phyloP scores from a whole-genome alignment of 2,888 invertebrate species.

The Gryllus longicercus region DNA sequence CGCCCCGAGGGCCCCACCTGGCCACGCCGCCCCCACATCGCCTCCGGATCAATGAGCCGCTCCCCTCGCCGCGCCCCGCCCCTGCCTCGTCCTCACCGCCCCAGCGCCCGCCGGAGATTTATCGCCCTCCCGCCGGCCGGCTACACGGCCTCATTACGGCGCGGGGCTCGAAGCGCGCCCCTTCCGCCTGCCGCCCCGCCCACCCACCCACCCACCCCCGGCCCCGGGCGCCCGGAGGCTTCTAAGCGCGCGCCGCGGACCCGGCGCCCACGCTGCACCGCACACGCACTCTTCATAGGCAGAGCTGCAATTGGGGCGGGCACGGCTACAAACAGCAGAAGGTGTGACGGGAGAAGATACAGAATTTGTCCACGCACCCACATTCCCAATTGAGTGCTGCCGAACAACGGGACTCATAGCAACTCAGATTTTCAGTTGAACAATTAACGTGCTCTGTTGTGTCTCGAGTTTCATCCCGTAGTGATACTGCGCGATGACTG shows the following conservation, averaged over 20 bases:
- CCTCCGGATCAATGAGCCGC: background rate
- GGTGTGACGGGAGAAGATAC: background rate
- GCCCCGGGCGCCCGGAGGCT: background rate
- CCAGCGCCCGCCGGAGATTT: background rate
- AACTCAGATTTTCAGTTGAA: no score
- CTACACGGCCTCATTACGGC: conserved; percentile 17
- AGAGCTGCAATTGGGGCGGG: background rate
- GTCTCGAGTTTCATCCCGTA: no score
- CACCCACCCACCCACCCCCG: background rate
- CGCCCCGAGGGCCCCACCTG: background rate
- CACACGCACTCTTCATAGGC: background rate
- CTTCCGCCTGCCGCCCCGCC: background rate
- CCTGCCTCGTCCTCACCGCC: background rate
- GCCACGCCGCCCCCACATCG: background rate
- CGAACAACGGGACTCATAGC: no score
- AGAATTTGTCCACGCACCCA: background rate
- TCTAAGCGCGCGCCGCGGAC: background rate
- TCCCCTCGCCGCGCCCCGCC: background rate
- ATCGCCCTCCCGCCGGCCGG: background rate
- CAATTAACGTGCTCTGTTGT: no score
- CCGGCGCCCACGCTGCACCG: background rate
- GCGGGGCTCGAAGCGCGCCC: background rate
- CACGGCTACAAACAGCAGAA: background rate
- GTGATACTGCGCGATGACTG: no score
- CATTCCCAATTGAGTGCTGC: no score